These are phyloP conservation scores for Danaus plexippus DNA, from an alignment of 1,140 invertebrate genomes.

Conservation along the genomic window DNA sequence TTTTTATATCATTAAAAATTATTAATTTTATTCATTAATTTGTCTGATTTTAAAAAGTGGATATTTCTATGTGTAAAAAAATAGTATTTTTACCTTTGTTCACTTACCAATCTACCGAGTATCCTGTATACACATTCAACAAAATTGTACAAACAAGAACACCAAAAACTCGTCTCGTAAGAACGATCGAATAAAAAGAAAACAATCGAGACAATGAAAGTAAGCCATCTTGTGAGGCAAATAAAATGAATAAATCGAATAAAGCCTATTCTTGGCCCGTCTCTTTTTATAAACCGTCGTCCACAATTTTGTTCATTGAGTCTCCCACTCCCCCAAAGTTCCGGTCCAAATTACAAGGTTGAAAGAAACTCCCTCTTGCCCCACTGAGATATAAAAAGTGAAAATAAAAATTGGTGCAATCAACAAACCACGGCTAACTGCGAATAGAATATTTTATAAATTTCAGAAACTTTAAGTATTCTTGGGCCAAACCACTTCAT, in stretches of 20 bases:
- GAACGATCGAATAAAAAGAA: constrained; percentile 29
- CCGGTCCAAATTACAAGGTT: constrained; percentile 43
- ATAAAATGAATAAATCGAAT: constrained; percentile 57
- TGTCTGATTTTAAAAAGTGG: too few species aligned
- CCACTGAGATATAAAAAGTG: constrained; percentile 13
- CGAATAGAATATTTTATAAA: too few species aligned
- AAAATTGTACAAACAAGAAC: constrained; percentile 17
- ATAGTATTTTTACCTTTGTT: too few species aligned
- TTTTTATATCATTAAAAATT: too few species aligned
- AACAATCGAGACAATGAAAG: constrained; percentile 41
- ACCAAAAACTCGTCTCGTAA: constrained; percentile 15
- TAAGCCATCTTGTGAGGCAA: constrained; percentile 37
- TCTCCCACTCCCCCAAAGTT: constrained; percentile 32
- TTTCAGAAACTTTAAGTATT: too few species aligned
- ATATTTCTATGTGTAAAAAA: too few species aligned
- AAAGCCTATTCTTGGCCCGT: constrained; percentile 34
- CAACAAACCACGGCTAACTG: not conserved
- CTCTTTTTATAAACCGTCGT: constrained; percentile 44
- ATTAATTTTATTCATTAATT: too few species aligned
- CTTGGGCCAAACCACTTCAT: too few species aligned
- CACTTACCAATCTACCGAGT: too few species aligned
- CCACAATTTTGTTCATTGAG: constrained; percentile 42
- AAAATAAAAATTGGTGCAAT: constrained; percentile 24
- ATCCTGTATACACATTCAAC: not conserved
- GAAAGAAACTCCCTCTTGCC: constrained; percentile 33